These are phyloP conservation scores for Galerucella pusilla DNA, from an alignment of 2,888 invertebrate species.

Conservation along the genomic window DNA sequence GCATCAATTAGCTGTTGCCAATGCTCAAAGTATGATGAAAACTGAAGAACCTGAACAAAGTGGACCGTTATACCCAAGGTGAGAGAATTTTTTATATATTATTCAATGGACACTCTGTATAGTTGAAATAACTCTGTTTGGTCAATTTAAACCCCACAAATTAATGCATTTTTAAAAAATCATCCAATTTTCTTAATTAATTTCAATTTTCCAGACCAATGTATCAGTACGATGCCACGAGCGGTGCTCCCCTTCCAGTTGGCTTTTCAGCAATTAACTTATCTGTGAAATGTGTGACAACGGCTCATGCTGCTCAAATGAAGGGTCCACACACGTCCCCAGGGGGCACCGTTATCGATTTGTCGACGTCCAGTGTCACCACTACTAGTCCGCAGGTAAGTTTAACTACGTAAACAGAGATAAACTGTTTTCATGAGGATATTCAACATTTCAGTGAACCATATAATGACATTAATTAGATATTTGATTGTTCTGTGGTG, in stretches of 20 bases:
- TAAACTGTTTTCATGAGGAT: slow-evolving; percentile 18
- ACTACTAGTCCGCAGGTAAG: slow-evolving; percentile 85
- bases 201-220: slow-evolving; percentile 71
- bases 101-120: neutral
- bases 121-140: neutral
- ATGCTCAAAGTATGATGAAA: slow-evolving; percentile 72
- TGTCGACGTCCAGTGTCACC: slow-evolving; percentile 87
- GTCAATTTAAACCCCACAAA: neutral
- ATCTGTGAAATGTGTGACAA: slow-evolving; percentile 86
- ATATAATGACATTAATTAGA: slow-evolving; percentile 23
- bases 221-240: slow-evolving; percentile 80
- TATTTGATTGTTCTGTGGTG: slow-evolving; percentile 25
- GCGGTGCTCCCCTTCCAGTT: slow-evolving; percentile 73
- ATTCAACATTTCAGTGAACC: slow-evolving; percentile 3
- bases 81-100: slow-evolving; percentile 43
- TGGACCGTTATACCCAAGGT: slow-evolving; percentile 82
- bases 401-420: slow-evolving; percentile 14
- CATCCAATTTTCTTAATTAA: neutral
- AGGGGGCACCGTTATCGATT: slow-evolving; percentile 85
- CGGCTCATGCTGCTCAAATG: slow-evolving; percentile 72
- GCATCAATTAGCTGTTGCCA: slow-evolving; percentile 68
- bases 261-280: slow-evolving; percentile 86
- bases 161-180: neutral
- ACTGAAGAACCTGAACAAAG: slow-evolving; percentile 77
- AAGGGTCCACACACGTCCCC: slow-evolving; percentile 77